A percentile compares a stretch with the other conserved stretches of the same genome.
Conservation (phyloP, 1,140 invertebrate species). For the Ceratosolen solmsi region DNA sequence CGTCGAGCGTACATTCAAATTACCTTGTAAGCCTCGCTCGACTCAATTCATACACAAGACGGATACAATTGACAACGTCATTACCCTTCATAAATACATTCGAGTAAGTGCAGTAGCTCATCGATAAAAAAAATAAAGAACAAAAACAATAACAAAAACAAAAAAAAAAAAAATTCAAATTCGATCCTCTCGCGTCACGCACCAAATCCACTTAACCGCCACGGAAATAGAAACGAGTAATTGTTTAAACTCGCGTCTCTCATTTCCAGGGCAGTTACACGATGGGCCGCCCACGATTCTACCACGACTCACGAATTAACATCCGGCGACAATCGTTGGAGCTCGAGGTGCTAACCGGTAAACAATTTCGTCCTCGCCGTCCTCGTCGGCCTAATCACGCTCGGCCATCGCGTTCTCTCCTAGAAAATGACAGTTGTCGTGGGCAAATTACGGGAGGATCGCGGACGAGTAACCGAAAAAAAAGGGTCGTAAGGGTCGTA, state of each 20-base stretch:
- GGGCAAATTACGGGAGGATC: slow-evolving; percentile 31
- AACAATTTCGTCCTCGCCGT: not conserved
- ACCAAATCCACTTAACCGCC: no score
- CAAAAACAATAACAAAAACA: no score
- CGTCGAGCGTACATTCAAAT: no score
- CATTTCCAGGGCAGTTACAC: not conserved
- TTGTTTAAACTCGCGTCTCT: not conserved
- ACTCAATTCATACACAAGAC: no score
- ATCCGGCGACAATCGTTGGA: not conserved
- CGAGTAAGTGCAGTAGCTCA: no score
- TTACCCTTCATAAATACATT: no score
- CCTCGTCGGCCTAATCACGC: not conserved
- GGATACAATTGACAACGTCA: no score
- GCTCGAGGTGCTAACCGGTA: not conserved
- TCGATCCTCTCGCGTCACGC: no score
- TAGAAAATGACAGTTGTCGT: slow-evolving; percentile 10
- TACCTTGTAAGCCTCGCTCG: no score
- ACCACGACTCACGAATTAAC: not conserved
- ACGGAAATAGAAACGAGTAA: not conserved
- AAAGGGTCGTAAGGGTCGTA: not conserved
- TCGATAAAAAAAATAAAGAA: no score
- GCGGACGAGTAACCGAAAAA: not conserved
- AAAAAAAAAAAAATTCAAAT: no score
- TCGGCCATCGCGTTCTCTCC: not conserved
- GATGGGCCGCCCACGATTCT: not conserved